These are phyloP conservation scores for Oscheius sp. DNA, from an alignment of 1,140 invertebrate genomes.

Conservation along the genomic window DNA sequence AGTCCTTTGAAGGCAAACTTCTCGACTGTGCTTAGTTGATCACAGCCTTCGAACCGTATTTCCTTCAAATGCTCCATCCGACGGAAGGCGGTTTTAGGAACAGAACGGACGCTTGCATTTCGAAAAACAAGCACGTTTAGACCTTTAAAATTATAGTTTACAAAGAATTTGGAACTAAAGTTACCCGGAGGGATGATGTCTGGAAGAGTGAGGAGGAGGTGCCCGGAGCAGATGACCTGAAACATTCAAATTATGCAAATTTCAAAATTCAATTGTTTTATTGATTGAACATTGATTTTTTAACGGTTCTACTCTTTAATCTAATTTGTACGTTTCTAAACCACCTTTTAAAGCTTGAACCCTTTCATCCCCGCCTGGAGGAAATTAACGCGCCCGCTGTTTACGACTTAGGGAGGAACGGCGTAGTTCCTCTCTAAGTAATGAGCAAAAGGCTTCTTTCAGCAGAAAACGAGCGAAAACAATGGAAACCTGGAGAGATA, in stretches of 20 bases:
- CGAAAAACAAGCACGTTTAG: constrained; percentile 5
- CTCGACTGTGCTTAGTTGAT: constrained; percentile 14
- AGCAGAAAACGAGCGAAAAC: too few species aligned
- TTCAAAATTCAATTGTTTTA: not conserved
- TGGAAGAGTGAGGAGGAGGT: constrained; percentile 6
- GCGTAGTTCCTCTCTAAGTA: too few species aligned
- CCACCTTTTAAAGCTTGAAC: too few species aligned
- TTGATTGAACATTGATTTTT: not conserved
- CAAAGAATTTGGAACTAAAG: too few species aligned
- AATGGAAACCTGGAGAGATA: too few species aligned
- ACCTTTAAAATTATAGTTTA: too few species aligned
- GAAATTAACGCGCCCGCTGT: too few species aligned
- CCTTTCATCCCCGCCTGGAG: too few species aligned
- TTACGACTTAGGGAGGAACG: too few species aligned
- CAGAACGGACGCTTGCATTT: constrained; percentile 9
- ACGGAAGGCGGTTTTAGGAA: constrained; percentile 25
- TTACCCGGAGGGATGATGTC: constrained; percentile 2
- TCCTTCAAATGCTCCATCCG: constrained; percentile 19
- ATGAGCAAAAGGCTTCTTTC: too few species aligned
- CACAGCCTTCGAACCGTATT: constrained; percentile 23
- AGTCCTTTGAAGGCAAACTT: constrained; percentile 35
- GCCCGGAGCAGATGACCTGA: constrained; percentile 19
- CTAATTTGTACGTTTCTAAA: too few species aligned
- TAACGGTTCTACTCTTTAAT: too few species aligned
- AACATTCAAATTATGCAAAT: not conserved